Base-by-base conservation (phyloP, 2,888 invertebrate genomes). In the Pristionchus fissidentatus region DNA sequence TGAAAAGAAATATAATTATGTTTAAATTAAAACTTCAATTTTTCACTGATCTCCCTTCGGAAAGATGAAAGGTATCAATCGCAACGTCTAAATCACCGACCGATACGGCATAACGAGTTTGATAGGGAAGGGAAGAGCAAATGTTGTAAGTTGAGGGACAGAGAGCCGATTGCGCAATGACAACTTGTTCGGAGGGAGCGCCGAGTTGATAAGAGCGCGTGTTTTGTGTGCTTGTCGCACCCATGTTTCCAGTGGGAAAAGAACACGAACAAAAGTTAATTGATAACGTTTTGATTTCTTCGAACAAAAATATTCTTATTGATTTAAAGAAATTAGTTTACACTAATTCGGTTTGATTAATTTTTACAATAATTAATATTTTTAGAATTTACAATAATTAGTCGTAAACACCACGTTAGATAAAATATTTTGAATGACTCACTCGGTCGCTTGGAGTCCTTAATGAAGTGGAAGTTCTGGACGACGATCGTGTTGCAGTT, bases 401-500 rank as follows among this genome's bases (percentile, higher is more conserved):
- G n/a, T n/a, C n/a, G n/a, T n/a, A n/a, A n/a, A n/a, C n/a, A n/a
- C n/a, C n/a, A n/a, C n/a, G n/a, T n/a, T n/a, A n/a, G n/a, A n/a
- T n/a, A n/a, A n/a, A n/a, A n/a, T n/a, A n/a, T n/a, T n/a, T n/a
- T n/a, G n/a, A 32, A n/a, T n/a, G 13, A 15, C 62, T 62, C 38
- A 83, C 83, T 43, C 26, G 83, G 83, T 57, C 75, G 55, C 32
- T 60, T 60, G 29, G 26, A 0, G 55, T 83, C 75, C 46, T 83
- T 75, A 4, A 38, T n/a, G 77, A 83, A 83, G 32, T 78, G 62
- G 78, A 87, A 85, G 55, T 86, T 83, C 32, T 84, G 83, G 43
- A 88, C 78, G 19, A 87, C 55, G 41, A 88, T 57, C n/a, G 88
- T 88, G 66, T 88, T 88, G 85, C 88, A 88, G 83, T 88, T 88